Percentiles rank a stretch among this genome's conserved stretches.
Conservation (phyloP, 2,113 vertebrate genomes). For the Colistium nudipinnis region DNA sequence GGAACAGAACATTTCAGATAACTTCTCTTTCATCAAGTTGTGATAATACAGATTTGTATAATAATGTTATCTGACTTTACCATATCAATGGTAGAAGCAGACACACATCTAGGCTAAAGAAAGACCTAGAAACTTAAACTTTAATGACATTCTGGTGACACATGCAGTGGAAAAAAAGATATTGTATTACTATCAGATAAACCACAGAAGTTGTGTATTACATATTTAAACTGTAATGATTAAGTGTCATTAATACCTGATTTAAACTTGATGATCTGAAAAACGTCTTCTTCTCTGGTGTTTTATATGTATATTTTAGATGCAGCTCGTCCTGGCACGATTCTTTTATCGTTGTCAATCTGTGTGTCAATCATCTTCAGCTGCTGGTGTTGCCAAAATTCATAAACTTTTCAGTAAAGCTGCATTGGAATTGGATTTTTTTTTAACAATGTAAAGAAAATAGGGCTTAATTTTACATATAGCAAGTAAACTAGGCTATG, state of each 20-base stretch:
- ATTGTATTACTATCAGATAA: not conserved
- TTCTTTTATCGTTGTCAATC: not conserved
- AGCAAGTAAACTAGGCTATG: no score
- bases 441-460: not conserved
- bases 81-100: not conserved
- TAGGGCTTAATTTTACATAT: no score
- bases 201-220: not conserved
- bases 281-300: not conserved
- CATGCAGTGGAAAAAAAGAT: not conserved
- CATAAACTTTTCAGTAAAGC: not conserved
- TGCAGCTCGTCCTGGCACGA: not conserved
- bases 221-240: not conserved
- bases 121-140: not conserved
- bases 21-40: not conserved
- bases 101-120: not conserved
- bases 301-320: not conserved
- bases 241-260: not conserved
- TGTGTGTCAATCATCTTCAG: not conserved
- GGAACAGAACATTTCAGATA: conserved; percentile 6
- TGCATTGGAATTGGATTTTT: not conserved
- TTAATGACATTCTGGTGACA: not conserved
- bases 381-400: not conserved
- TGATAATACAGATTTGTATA: not conserved
- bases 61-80: not conserved
- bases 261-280: not conserved